Base-by-base conservation (phyloP, 1,140 invertebrate species). In the Panulirus ornatus region DNA sequence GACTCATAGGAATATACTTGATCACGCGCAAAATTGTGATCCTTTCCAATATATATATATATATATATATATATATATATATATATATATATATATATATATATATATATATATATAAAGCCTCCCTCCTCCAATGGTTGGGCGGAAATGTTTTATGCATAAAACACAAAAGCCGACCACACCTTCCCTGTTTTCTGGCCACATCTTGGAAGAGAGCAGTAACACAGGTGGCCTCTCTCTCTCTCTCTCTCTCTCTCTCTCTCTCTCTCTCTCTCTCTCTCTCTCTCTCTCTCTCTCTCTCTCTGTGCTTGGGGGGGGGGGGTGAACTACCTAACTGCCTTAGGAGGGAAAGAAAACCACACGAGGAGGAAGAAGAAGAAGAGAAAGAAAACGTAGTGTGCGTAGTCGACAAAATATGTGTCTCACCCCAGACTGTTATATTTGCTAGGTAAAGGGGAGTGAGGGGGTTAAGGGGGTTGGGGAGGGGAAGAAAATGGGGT, bases 21-120 rank as follows among this genome's bases (percentile, higher is more conserved):
- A n/a, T n/a, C n/a, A n/a, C n/a, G n/a, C n/a, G n/a, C n/a, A n/a
- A n/a, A n/a, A n/a, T n/a, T n/a, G n/a, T n/a, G n/a, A n/a, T n/a
- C n/a, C n/a, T n/a, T n/a, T n/a, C n/a, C n/a, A n/a, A n/a, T n/a
- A n/a, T n/a, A n/a, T 58, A 58, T 58, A 58, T 58, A 58, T 58
- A 58, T 58, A 58, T 58, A 58, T 58, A 58, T 58, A 58, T 58
- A 58, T 58, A 58, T 58, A 58, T 58, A 58, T 58, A 58, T 58
- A 58, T 58, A 58, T 58, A 58, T 58, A 58, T 58, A 58, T 58
- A 58, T 58, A 58, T 58, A 11, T 58, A 58, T 58, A 11, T 58
- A 58, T 58, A 11, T 58, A 58, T 58, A 11, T 58, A 58, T 58
- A 11, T 58, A 58, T 14, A 58, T n/a, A 11, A 58, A 58, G n/a